These are phyloP conservation scores for Colletes gigas DNA, from an alignment of 1,140 invertebrate genomes.

Conservation along the genomic window DNA sequence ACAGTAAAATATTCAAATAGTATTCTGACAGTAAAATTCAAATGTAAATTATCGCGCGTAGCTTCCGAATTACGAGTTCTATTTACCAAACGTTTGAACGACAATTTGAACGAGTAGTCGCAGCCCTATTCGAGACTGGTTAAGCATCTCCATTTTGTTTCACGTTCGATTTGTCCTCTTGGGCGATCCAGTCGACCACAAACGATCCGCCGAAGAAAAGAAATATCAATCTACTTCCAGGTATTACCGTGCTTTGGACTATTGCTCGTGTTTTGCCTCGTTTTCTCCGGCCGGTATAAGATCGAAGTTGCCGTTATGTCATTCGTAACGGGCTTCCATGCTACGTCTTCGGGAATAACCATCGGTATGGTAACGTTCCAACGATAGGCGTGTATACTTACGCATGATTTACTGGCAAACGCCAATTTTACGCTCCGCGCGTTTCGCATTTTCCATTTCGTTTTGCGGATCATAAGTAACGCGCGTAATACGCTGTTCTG, in stretches of 20 bases:
- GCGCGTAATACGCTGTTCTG: background rate
- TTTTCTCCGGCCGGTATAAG: conserved; percentile 9
- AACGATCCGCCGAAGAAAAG: conserved; percentile 39
- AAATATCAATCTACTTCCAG: conserved; percentile 40
- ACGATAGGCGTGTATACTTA: conserved; percentile 28
- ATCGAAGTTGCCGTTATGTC: conserved; percentile 59
- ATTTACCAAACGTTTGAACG: too few species aligned
- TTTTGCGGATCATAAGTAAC: conserved; percentile 22
- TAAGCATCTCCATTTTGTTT: conserved; percentile 1
- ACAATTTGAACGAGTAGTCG: too few species aligned
- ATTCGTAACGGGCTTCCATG: conserved; percentile 55
- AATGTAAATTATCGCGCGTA: too few species aligned
- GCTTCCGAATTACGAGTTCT: too few species aligned
- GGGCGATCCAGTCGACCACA: conserved; percentile 40
- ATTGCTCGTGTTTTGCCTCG: conserved; percentile 52
- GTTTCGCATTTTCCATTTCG: conserved; percentile 17
- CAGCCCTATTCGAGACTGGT: background rate
- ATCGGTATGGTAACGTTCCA: background rate
- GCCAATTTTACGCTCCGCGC: conserved; percentile 31
- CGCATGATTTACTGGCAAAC: conserved; percentile 22
- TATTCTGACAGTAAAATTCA: too few species aligned
- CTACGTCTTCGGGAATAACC: conserved; percentile 13
- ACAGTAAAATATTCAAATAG: too few species aligned
- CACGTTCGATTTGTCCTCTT: conserved; percentile 23
- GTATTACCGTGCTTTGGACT: conserved; percentile 12